Evolutionary conservation across 1,140 invertebrate species (phyloP), one percentile per base, ranked within the genome.

Genomic region (Papilio polytes): DNA sequence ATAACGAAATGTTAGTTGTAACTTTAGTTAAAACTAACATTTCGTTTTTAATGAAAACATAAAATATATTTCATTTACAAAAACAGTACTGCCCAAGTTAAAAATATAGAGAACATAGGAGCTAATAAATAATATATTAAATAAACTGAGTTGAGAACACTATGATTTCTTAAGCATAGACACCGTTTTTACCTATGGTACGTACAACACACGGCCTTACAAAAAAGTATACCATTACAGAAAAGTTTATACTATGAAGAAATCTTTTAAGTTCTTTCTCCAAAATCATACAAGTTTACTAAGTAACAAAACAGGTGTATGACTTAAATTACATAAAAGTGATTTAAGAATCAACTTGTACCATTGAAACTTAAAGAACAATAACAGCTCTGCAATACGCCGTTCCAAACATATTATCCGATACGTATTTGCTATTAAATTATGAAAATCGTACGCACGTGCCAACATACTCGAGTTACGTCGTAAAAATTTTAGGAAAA

Each of bases 391-490:
- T 22, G 44, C 22, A 31, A 36, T 18, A 26, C 59, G 59, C 22
- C 12, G 46, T 74, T 74, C 36, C 4, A 18, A 76, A 48, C n/a
- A 20, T 26, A 22, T 51, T 48, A 3, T 9, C 20, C 20, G 4
- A 22, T 46, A 51, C 9, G 12, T 46, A 51, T 46, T 76, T 76
- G 46, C 12, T 48, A 22, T 51, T 7, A 51, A 51, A 76, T 76
- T 48, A 10, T 76, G 74, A 51, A 76, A 76, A 76, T 46, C 31
- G n/a, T 76, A 22, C 74, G 44, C 74, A 76, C 74, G 74, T 76
- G 74, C 22, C 74, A 46, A 46, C 74, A 20, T 31, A 20, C 44
- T 51, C 18, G 26, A 70, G 63, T 31, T 48, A 51, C n/a, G 46
- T 51, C 74, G 74, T 76, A 76, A 74, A 1, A 46, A 51, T 74